These are phyloP conservation scores for Aphidius colemani DNA, from an alignment of 2,888 invertebrate genomes.

Conservation along the genomic window DNA sequence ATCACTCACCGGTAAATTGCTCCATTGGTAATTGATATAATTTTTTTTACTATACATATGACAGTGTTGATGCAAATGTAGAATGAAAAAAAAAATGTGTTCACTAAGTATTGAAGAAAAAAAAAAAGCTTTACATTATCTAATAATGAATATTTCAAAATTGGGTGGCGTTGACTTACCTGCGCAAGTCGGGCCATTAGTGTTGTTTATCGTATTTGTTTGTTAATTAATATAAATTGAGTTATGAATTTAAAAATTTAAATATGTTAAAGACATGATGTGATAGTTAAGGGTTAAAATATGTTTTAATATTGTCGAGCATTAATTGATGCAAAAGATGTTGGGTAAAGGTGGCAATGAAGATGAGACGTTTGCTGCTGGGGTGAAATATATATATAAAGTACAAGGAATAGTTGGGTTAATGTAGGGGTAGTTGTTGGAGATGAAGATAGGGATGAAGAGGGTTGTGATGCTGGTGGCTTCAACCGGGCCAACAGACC, in stretches of 20 bases:
- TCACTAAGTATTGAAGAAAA: no score
- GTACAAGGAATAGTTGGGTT: conserved; percentile 1
- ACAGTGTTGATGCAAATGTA: no score
- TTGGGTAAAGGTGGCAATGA: conserved; percentile 8
- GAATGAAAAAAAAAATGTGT: no score
- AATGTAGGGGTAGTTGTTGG: background rate
- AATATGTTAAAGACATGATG: no score
- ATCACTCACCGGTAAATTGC: no score
- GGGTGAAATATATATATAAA: background rate
- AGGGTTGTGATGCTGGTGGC: background rate
- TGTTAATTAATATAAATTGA: no score
- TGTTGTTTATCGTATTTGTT: background rate
- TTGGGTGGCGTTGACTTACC: conserved; percentile 32
- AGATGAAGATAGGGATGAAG: conserved; percentile 5
- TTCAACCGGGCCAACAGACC: background rate
- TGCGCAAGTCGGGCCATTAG: conserved; percentile 36
- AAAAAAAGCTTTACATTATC: no score
- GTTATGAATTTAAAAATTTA: no score
- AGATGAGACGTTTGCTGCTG: conserved; percentile 14
- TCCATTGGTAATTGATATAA: no score
- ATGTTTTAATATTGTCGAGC: conserved; percentile 6
- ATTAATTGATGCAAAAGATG: conserved; percentile 25
- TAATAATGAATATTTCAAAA: no score
- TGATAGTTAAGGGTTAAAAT: background rate
- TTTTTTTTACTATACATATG: no score